Base-by-base conservation (phyloP, 2,113 vertebrate species). In the Corvus moneduloides region DNA sequence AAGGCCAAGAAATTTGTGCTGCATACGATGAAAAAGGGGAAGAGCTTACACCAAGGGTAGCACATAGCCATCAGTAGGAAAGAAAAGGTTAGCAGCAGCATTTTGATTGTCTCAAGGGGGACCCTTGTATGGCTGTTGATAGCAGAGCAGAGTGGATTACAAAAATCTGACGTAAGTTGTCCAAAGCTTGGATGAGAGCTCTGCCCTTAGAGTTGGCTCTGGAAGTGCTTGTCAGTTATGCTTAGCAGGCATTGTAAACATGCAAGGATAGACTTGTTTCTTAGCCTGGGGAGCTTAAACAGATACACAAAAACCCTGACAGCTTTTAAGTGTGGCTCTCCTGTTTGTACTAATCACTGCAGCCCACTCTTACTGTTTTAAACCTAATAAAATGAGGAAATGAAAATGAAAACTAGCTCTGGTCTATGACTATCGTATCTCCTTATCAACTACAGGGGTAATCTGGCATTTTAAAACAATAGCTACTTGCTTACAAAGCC, bases 231-330 rank as follows among this genome's bases (percentile, higher is more conserved):
- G 93, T 94, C 84, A 90, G 94, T 96, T 96, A 91, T 86, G 95
- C 88, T 96, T 95, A 91, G 80, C 73, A 88, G 93, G 88, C 79
- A 93, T 44, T 93, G 93, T 95, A 97, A 95, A 96, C 92, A 97
- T 94, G 88, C 92, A 96, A 96, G 95, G 95, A 90, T 86, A 96
- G 96, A 96, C 95, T 95, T 97, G 94, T 96, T 96, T 96, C 93
- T 94, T 95, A 94, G 90, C 94, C 93, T 94, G 93, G 41, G 94
- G 95, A 96, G 62, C 68, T 97, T 93, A 93, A 94, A 95, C 87
- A 95, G 90, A 96, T 92, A 84, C 72, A 92, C 88, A 96, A 96
- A 94, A 94, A 77, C 85, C 85, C 72, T 93, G 94, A 94, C 95
- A 96, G 91, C 94, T 95, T 96, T 97, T 89, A 96, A 95, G 81